Evolutionary conservation across 2,888 invertebrate genomes (phyloP).

Genomic region (Gymnoscelis rufifasciata): DNA sequence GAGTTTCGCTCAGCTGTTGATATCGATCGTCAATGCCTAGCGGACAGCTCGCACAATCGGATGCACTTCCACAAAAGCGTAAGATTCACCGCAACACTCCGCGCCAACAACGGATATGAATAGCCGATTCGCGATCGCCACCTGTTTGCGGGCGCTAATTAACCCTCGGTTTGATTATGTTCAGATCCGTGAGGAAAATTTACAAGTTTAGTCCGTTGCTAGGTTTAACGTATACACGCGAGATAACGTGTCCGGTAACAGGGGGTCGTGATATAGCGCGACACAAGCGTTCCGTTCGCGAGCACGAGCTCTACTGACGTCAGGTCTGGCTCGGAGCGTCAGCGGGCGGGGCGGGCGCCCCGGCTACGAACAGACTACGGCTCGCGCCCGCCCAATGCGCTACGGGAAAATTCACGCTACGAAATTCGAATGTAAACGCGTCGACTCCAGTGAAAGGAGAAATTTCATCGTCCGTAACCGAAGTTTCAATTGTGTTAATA

Average conservation of each 20-base stretch:
- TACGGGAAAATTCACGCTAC: constrained; percentile 61
- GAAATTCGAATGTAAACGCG: constrained; percentile 45
- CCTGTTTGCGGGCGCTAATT: constrained; percentile 51
- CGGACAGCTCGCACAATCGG: constrained; percentile 37
- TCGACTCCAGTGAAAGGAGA: constrained; percentile 40
- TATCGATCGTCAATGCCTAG: constrained; percentile 50
- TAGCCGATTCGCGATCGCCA: constrained; percentile 56
- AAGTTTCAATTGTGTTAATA: constrained; percentile 35
- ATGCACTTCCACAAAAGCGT: constrained; percentile 47
- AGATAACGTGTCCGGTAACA: constrained; percentile 38
- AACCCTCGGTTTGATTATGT: constrained; percentile 29
- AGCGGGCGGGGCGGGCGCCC: constrained; percentile 42
- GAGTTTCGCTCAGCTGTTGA: constrained; percentile 60
- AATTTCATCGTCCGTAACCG: constrained; percentile 31
- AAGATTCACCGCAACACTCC: constrained; percentile 49
- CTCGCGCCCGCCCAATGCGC: constrained; percentile 62
- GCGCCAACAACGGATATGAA: constrained; percentile 49
- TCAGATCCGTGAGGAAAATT: constrained; percentile 20
- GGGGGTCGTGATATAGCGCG: constrained; percentile 16
- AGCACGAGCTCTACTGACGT: constrained; percentile 65
- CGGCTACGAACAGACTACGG: constrained; percentile 56
- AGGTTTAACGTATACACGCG: constrained; percentile 30
- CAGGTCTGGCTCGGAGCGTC: constrained; percentile 38
- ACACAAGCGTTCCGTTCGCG: constrained; percentile 40
- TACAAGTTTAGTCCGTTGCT: constrained; percentile 25